A percentile compares a stretch with the other conserved stretches of the same genome.
Evolutionary conservation across 2,888 invertebrate genomes (phyloP).

Genomic region (Volucella inanis): DNA sequence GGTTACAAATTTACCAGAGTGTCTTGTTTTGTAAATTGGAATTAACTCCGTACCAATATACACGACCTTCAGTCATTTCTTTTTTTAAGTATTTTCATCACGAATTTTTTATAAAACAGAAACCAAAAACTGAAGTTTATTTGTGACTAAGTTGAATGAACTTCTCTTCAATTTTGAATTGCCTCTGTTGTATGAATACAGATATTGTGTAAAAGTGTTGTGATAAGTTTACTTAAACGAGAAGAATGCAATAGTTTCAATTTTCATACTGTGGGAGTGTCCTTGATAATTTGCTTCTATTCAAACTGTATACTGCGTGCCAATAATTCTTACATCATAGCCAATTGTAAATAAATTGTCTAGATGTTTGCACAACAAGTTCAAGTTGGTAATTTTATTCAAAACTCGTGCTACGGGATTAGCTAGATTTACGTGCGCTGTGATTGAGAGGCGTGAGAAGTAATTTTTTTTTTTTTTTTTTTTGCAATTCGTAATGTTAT

Average conservation of each 20-base stretch:
- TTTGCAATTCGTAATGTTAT: neutral
- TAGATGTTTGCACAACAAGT: conserved; percentile 20
- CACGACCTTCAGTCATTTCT: conserved; percentile 47
- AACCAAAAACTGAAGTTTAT: neutral
- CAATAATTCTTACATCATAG: conserved; percentile 31
- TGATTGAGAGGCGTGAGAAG: conserved; percentile 36
- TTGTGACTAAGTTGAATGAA: conserved; percentile 14
- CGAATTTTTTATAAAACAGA: neutral
- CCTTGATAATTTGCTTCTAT: conserved; percentile 27
- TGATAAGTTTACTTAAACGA: neutral
- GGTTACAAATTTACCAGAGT: neutral
- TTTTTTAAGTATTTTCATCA: conserved; percentile 19
- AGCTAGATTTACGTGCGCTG: neutral
- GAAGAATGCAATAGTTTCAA: conserved; percentile 10
- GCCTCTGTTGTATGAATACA: neutral
- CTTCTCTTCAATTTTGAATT: neutral
- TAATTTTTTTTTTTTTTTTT: conserved; percentile 4
- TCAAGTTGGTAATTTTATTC: conserved; percentile 8
- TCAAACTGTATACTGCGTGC: conserved; percentile 20
- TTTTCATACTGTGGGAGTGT: neutral
- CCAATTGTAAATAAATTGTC: conserved; percentile 14
- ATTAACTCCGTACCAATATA: too few relatives aligned
- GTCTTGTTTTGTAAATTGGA: neutral
- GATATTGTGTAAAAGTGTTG: neutral
- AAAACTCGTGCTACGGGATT: neutral